phyloP scores from a whole-genome alignment of 1,140 invertebrate genomes.

The Lutraria rhynchaena region DNA sequence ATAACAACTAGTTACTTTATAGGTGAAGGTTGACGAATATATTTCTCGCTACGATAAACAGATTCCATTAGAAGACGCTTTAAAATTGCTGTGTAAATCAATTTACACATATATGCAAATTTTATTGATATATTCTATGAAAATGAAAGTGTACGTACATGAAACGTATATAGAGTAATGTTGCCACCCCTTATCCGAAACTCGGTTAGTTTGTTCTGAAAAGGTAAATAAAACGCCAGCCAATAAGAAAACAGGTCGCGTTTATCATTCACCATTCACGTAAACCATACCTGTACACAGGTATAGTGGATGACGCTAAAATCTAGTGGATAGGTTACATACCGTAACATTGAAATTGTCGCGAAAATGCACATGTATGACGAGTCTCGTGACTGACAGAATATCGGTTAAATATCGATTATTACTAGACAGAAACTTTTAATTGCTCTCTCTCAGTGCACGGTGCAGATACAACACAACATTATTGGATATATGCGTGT shows the following conservation, averaged over 20 bases:
- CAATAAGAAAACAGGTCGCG: background rate
- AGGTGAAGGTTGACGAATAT: no score
- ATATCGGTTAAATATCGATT: conserved; percentile 27
- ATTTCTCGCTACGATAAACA: no score
- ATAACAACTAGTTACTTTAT: no score
- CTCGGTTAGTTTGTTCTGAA: conserved; percentile 10
- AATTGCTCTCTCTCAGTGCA: background rate
- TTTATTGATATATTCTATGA: no score
- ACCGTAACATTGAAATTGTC: background rate
- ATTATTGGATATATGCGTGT: no score
- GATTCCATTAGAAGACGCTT: no score
- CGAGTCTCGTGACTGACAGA: background rate
- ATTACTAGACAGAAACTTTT: background rate
- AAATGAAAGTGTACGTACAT: no score
- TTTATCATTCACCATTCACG: conserved; percentile 32
- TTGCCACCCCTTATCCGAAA: background rate
- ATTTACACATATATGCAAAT: no score
- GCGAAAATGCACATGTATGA: background rate
- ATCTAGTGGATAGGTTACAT: background rate
- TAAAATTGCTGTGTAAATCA: no score
- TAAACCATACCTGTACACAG: background rate
- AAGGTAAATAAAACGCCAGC: conserved; percentile 13
- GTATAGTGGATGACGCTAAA: background rate
- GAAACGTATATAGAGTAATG: no score
- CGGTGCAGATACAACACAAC: no score